phyloP scores from a whole-genome alignment of 2,113 vertebrate genomes.

The Urocolius indicus region DNA sequence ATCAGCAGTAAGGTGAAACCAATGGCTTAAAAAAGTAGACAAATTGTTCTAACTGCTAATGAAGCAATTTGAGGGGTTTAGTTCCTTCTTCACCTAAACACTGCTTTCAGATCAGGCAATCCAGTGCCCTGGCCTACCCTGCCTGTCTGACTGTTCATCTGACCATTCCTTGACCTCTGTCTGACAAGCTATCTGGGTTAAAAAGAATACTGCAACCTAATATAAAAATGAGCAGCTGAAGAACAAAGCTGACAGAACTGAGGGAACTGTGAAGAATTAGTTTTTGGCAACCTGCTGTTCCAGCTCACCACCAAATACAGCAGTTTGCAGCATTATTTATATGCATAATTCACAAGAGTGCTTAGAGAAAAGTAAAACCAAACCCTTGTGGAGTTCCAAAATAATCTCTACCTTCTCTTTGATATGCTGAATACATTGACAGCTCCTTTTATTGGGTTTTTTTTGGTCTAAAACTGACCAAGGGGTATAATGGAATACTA shows the following conservation, averaged over 20 bases:
- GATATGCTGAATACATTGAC: background rate
- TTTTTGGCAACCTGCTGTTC: background rate
- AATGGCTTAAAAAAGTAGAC: background rate
- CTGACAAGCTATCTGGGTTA: background rate
- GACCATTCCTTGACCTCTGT: background rate
- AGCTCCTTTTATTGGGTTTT: background rate
- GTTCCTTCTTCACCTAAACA: background rate
- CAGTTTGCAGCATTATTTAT: background rate
- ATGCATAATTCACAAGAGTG: background rate
- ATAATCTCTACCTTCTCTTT: background rate
- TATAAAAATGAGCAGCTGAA: background rate
- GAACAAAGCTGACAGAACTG: background rate
- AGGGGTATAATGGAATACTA: background rate
- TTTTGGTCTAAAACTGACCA: background rate
- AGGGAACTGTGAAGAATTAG: background rate
- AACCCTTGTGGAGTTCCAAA: background rate
- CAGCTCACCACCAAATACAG: slow-evolving; percentile 5
- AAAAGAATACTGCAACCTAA: background rate
- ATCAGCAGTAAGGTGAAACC: background rate
- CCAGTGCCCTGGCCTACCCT: background rate
- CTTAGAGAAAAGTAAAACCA: background rate
- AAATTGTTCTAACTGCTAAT: background rate
- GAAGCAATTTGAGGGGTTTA: background rate
- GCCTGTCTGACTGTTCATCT: background rate
- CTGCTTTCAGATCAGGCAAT: background rate